Percentiles rank a stretch among this genome's conserved stretches.
Evolutionary conservation across 2,113 vertebrate genomes (phyloP).

Genomic region (Coregonus clupeaformis): DNA sequence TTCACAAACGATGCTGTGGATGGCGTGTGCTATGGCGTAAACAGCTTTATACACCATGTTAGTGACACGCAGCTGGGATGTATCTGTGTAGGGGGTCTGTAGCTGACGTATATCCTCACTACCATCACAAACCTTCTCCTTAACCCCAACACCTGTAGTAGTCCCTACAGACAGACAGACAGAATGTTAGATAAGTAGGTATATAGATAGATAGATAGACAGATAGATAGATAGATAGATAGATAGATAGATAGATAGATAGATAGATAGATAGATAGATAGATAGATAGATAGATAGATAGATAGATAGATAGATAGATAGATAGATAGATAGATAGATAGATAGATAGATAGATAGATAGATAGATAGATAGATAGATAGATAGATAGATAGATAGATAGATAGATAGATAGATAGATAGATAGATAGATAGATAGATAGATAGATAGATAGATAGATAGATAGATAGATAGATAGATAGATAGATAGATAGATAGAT

Average conservation of each 20-base stretch:
- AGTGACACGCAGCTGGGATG: conserved; percentile 63
- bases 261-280: too few species aligned
- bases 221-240: too few species aligned
- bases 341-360: conserved; percentile 15
- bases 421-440: fast-evolving
- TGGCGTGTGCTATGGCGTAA: too few species aligned
- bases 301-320: too few species aligned
- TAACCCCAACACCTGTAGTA: not conserved
- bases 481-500: too few species aligned
- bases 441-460: not conserved
- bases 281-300: too few species aligned
- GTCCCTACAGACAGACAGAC: not conserved
- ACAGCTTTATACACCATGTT: conserved; percentile 75
- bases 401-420: too few species aligned
- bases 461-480: too few species aligned
- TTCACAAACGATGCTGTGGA: conserved; percentile 56
- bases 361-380: fast-evolving
- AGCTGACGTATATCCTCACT: conserved; percentile 52
- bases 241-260: too few species aligned
- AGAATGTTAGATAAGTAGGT: too few species aligned
- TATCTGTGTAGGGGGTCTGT: conserved; percentile 63
- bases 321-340: not conserved
- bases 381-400: too few species aligned
- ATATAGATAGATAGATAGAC: too few species aligned
- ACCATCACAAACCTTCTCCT: conserved; percentile 50